Conservation (phyloP, 2,113 vertebrate genomes). For the Hippocampus abdominalis region DNA sequence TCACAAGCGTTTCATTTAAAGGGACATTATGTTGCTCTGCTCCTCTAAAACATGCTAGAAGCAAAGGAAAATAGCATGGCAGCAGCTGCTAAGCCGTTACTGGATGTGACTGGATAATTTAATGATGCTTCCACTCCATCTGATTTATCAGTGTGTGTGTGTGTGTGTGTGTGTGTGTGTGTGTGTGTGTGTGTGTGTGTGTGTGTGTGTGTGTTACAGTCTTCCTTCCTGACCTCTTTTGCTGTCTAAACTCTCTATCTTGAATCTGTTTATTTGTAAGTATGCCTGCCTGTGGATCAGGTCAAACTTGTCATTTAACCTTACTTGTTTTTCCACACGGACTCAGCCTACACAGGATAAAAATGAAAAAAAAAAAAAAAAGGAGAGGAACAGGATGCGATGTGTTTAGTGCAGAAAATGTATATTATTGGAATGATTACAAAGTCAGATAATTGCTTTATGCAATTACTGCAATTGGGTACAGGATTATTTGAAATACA, state of each 20-base stretch:
- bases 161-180: slow-evolving; percentile 2
- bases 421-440: neutral
- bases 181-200: slow-evolving; percentile 6
- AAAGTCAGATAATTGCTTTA: neutral
- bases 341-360: neutral
- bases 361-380: neutral
- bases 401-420: neutral
- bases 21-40: neutral
- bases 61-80: neutral
- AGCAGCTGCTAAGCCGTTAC: neutral
- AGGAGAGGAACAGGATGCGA: neutral
- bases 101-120: neutral
- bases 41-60: neutral
- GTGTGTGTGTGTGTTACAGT: slow-evolving; percentile 5
- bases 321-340: neutral
- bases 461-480: no score
- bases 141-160: slow-evolving; percentile 4
- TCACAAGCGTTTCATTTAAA: neutral
- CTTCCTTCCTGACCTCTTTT: slow-evolving; percentile 6
- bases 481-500: no score
- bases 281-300: neutral
- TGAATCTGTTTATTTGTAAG: slow-evolving; percentile 5
- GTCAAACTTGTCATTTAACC: neutral
- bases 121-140: neutral
- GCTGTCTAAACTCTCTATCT: neutral